Conservation (phyloP, 2,797 vertebrate genomes). For the Perodicticus potto region DNA sequence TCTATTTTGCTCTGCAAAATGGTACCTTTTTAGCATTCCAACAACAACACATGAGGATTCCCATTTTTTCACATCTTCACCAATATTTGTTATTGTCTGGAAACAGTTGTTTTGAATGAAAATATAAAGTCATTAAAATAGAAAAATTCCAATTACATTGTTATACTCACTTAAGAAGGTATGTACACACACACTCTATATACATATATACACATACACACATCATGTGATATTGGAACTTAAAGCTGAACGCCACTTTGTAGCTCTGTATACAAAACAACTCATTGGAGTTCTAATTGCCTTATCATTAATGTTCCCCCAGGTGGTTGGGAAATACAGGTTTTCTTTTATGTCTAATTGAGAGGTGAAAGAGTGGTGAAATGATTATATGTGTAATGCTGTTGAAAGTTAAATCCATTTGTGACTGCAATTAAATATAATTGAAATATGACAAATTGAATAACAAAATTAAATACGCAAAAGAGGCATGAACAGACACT, state of each 20-base stretch:
- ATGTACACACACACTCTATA: neutral
- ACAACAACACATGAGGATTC: neutral
- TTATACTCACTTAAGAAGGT: constrained; percentile 77
- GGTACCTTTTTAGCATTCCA: neutral
- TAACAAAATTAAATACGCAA: constrained; percentile 66
- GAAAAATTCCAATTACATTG: constrained; percentile 83
- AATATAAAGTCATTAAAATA: constrained; percentile 85
- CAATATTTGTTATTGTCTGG: constrained; percentile 58
- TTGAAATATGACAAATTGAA: constrained; percentile 75
- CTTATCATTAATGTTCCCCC: constrained; percentile 78
- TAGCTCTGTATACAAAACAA: constrained; percentile 82
- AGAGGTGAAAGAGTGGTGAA: constrained; percentile 48
- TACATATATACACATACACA: neutral
- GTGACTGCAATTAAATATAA: constrained; percentile 78
- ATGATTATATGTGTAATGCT: constrained; percentile 57
- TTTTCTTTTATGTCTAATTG: constrained; percentile 78
- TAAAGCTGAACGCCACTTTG: constrained; percentile 71
- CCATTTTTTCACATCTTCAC: neutral
- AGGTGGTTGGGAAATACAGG: constrained; percentile 74
- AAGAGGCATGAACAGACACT: neutral
- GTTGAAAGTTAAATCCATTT: constrained; percentile 66
- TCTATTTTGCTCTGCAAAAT: neutral
- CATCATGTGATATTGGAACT: constrained; percentile 62
- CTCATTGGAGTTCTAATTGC: constrained; percentile 82
- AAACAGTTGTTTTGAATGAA: constrained; percentile 83